These are phyloP conservation scores for Pollimyrus isidori DNA, from an alignment of 2,113 vertebrate genomes.

Conservation along the genomic window DNA sequence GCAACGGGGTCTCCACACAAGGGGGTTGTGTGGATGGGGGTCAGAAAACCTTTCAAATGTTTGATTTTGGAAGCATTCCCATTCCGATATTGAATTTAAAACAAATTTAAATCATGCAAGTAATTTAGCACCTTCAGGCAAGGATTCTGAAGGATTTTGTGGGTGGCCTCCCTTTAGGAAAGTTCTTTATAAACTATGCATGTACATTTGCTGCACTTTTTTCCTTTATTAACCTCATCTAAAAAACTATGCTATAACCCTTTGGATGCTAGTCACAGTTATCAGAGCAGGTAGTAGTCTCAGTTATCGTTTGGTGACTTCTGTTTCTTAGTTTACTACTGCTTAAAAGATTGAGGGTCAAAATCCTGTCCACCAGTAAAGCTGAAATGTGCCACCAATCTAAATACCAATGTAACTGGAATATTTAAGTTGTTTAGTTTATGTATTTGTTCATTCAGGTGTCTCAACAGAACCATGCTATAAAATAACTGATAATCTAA, in stretches of 20 bases:
- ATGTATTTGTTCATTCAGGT: not conserved
- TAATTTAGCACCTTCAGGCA: constrained; percentile 26
- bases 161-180: not conserved
- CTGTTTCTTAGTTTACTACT: not conserved
- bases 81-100: constrained; percentile 22
- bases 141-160: not conserved
- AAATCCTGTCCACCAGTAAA: not conserved
- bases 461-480: not conserved
- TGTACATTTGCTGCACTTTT: not conserved
- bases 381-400: not conserved
- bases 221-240: not conserved
- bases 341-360: not conserved
- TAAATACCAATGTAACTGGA: not conserved
- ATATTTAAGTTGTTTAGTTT: not conserved
- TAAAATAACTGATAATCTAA: not conserved
- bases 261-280: not conserved
- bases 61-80: constrained; percentile 46
- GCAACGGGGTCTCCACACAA: constrained; percentile 31
- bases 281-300: not conserved
- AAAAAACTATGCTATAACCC: not conserved
- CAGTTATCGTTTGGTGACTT: not conserved
- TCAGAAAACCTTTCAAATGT: constrained; percentile 35
- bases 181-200: not conserved
- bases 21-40: constrained; percentile 25
- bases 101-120: constrained; percentile 26